Evolutionary conservation across 2,888 invertebrate genomes (phyloP).

Genomic region (Drosophila aldrichi): DNA sequence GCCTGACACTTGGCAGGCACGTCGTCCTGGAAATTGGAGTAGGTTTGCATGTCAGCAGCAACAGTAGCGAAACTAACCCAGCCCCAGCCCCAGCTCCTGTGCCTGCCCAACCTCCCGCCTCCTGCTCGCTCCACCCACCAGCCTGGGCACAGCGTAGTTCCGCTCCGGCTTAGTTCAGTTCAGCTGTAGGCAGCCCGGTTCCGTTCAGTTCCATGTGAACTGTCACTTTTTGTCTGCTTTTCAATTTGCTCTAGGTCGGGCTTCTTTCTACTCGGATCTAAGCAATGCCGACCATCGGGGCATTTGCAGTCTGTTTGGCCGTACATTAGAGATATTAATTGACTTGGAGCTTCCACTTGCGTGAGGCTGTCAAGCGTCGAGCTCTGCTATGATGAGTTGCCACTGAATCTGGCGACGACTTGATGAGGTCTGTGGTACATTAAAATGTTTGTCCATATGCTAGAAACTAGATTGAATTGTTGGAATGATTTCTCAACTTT

Average conservation of each 20-base stretch:
- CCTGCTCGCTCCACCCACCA: neutral
- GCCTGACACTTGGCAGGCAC: slow-evolving; percentile 59
- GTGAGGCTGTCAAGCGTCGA: neutral
- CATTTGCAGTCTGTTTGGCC: neutral
- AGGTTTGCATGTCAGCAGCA: slow-evolving; percentile 72
- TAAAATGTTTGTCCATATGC: no score
- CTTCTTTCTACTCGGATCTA: neutral
- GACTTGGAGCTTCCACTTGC: neutral
- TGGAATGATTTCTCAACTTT: no score
- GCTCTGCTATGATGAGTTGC: neutral
- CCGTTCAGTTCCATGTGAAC: slow-evolving; percentile 10
- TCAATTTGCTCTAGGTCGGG: slow-evolving; percentile 15
- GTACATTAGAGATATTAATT: neutral
- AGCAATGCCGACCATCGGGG: neutral
- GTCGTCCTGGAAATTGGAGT: slow-evolving; percentile 69
- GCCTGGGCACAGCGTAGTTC: neutral
- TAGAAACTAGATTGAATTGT: no score
- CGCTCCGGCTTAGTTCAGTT: neutral
- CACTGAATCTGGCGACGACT: neutral
- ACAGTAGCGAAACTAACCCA: slow-evolving; percentile 13
- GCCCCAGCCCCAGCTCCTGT: neutral
- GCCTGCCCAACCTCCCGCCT: neutral
- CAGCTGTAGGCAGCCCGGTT: neutral
- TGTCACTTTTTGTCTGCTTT: slow-evolving; percentile 33
- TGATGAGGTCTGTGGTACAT: neutral